These are phyloP conservation scores for Toxotes jaculatrix DNA, from an alignment of 2,113 vertebrate species.

Conservation along the genomic window DNA sequence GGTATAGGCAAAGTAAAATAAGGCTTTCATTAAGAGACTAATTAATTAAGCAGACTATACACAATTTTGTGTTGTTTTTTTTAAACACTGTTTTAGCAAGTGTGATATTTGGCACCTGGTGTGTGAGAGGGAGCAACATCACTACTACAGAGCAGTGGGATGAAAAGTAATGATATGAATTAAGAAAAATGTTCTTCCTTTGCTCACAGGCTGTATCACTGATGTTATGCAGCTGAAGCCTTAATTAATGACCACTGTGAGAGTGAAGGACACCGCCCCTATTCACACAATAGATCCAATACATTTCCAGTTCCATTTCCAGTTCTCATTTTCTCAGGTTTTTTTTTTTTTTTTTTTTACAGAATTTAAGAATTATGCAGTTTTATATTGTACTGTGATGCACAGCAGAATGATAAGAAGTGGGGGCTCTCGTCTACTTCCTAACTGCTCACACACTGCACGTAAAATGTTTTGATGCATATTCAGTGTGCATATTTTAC, in stretches of 20 bases:
- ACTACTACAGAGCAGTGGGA: too few species aligned
- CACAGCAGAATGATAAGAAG: background rate
- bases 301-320: background rate
- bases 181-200: background rate
- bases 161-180: background rate
- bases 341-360: too few species aligned
- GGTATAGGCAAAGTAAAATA: background rate
- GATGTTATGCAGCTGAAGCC: background rate
- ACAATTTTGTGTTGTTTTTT: too few species aligned
- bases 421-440: background rate
- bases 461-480: background rate
- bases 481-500: background rate
- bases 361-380: background rate
- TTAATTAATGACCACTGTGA: too few species aligned
- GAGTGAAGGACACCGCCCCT: too few species aligned
- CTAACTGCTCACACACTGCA: background rate
- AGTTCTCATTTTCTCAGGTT: too few species aligned
- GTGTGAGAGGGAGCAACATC: background rate
- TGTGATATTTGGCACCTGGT: background rate
- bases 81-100: background rate
- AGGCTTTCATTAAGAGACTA: constrained; percentile 1
- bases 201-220: background rate
- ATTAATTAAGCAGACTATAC: constrained; percentile 22
- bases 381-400: background rate
- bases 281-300: too few species aligned